phyloP scores from a whole-genome alignment of 2,888 invertebrate species.

The Geotrupes spiniger region DNA sequence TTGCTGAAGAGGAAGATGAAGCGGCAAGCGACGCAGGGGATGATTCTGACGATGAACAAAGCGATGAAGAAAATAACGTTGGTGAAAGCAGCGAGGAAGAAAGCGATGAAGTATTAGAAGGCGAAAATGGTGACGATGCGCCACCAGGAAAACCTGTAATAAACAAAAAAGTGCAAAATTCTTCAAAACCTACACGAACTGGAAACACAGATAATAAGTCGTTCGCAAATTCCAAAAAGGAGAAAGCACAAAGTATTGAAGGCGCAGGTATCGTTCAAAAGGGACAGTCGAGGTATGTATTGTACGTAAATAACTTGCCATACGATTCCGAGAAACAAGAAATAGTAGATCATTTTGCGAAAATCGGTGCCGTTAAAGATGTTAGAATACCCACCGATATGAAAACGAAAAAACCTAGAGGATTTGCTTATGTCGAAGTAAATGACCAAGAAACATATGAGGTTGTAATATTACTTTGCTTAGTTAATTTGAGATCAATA shows the following conservation, averaged over 20 bases:
- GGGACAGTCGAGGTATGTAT: slow-evolving; percentile 40
- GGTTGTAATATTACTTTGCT: slow-evolving; percentile 34
- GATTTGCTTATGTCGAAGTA: slow-evolving; percentile 52
- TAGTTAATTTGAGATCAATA: slow-evolving; percentile 8
- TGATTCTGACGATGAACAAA: slow-evolving; percentile 7
- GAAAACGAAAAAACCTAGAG: slow-evolving; percentile 43
- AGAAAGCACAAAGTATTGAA: too few relatives aligned
- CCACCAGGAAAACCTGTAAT: slow-evolving; percentile 10
- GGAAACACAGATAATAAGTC: too few relatives aligned
- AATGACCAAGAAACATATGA: slow-evolving; percentile 46
- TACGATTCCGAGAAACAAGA: slow-evolving; percentile 45
- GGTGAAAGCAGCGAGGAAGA: slow-evolving; percentile 9
- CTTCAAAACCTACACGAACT: neutral
- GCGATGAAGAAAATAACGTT: slow-evolving; percentile 20
- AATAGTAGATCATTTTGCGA: slow-evolving; percentile 49
- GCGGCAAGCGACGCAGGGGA: slow-evolving; percentile 23
- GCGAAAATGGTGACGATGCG: slow-evolving; percentile 25
- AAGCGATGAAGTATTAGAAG: slow-evolving; percentile 23
- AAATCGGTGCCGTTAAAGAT: slow-evolving; percentile 44
- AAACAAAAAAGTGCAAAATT: slow-evolving; percentile 7
- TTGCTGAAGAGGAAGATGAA: slow-evolving; percentile 26
- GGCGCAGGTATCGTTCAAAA: neutral
- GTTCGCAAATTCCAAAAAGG: slow-evolving; percentile 3
- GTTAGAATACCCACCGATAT: slow-evolving; percentile 47
- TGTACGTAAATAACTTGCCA: slow-evolving; percentile 52